Evolutionary conservation across 2,888 invertebrate species (phyloP), one percentile per base, ranked within the genome.

Genomic region (Rugalucina vietnamica): DNA sequence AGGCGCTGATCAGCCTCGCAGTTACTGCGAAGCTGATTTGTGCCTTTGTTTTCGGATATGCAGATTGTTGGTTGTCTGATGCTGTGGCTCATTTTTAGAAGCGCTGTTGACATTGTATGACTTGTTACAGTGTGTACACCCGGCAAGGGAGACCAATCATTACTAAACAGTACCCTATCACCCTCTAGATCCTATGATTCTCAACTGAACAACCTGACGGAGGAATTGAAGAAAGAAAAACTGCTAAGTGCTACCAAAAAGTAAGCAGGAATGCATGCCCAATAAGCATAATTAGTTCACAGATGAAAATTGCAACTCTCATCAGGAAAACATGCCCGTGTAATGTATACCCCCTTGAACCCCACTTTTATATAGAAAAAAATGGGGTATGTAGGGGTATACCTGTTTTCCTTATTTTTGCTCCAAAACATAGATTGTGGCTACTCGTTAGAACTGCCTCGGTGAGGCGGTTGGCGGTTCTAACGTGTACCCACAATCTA

Each of bases 161-260:
- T 90, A 60, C 72, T 91, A 50, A 90, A 89, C 85, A 90, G 89
- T 34, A 93, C 94, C 4, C 88, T 95, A 36, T 95, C 94, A 4
- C 96, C 96, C 1, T 95, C 95, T 2, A 91, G 95, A 12, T 95
- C 96, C 2, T 94, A 95, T 77, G 96, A 96, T 88, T 95, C 95
- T 34, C 95, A 95, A 75, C 93, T 95, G 24, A 92, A 95, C 88
- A 93, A 91, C 39, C 92, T 95, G 29, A 81, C 86, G 18, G 79
- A 79, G 10, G 76, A 82, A 12, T n/a, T 65, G 1, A 65, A 65
- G 65, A 86, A 88, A 72, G 84, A 87, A 37, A 92, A 91, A 10
- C 92, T 92, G 10, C 90, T 93, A 69, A 91, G 91, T 83, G 91
- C 89, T n/a, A 85, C 82, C 49, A 91, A 90, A 79, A 93, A 91